phyloP scores from a whole-genome alignment of 2,113 vertebrate genomes.

The Xiphophorus couchianus region DNA sequence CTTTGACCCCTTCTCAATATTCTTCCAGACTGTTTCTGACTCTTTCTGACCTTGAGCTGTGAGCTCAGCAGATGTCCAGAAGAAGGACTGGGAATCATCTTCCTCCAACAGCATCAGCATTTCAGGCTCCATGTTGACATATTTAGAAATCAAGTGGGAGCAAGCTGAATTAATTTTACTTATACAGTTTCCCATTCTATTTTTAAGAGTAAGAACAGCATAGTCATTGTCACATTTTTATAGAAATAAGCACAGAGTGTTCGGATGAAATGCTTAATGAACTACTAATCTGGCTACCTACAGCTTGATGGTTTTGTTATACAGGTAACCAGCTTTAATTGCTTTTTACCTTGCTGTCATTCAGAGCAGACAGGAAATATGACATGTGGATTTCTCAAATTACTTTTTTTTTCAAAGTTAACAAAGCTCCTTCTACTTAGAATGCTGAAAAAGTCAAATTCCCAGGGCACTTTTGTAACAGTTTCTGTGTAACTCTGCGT shows the following conservation, averaged over 20 bases:
- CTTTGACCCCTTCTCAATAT: slow-evolving; percentile 48
- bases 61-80: slow-evolving; percentile 36
- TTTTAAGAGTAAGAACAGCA: slow-evolving; percentile 12
- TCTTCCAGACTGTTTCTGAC: slow-evolving; percentile 47
- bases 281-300: background rate
- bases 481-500: slow-evolving; percentile 66
- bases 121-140: slow-evolving; percentile 41
- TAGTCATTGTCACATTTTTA: background rate
- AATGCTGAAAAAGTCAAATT: slow-evolving; percentile 72
- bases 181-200: slow-evolving; percentile 13
- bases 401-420: slow-evolving; percentile 57
- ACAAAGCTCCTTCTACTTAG: slow-evolving; percentile 66
- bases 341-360: slow-evolving; percentile 20
- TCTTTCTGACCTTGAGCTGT: slow-evolving; percentile 58
- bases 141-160: slow-evolving; percentile 4
- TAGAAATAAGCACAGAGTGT: background rate
- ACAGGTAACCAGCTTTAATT: slow-evolving; percentile 24
- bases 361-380: slow-evolving; percentile 41
- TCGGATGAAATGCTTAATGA: background rate
- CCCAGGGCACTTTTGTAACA: slow-evolving; percentile 71
- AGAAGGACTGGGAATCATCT: slow-evolving; percentile 30
- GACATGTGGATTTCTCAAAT: slow-evolving; percentile 55
- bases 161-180: slow-evolving; percentile 27
- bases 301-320: slow-evolving; percentile 17
- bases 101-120: slow-evolving; percentile 45